These are phyloP conservation scores for Mormyrus hasselquistii DNA, from an alignment of 2,797 vertebrate species.

Conservation along the genomic window DNA sequence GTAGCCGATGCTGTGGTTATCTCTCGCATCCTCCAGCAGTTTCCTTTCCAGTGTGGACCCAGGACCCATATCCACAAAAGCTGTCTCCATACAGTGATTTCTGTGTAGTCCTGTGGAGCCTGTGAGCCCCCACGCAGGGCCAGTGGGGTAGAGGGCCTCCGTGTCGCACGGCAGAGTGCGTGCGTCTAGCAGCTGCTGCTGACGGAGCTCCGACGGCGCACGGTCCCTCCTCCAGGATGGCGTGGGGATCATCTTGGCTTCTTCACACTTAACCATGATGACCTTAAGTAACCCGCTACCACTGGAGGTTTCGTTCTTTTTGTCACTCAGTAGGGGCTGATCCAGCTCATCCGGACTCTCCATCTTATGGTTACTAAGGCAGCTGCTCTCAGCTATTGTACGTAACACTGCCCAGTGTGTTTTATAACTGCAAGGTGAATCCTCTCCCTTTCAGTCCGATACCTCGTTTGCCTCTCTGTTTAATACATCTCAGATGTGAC, in stretches of 20 bases:
- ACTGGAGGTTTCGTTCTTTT: slow-evolving; percentile 22
- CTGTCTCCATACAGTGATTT: slow-evolving; percentile 74
- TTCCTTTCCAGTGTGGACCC: slow-evolving; percentile 62
- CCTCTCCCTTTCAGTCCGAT: slow-evolving; percentile 6
- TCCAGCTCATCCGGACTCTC: slow-evolving; percentile 72
- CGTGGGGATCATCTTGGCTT: slow-evolving; percentile 56
- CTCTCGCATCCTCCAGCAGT: slow-evolving; percentile 62
- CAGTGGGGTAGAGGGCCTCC: slow-evolving; percentile 56
- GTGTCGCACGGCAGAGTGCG: slow-evolving; percentile 61
- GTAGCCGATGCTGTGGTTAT: slow-evolving; percentile 67
- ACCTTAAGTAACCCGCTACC: slow-evolving; percentile 46
- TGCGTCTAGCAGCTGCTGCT: slow-evolving; percentile 69
- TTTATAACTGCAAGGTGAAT: not conserved
- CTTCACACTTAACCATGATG: slow-evolving; percentile 60
- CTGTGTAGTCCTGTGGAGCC: slow-evolving; percentile 57
- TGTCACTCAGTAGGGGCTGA: slow-evolving; percentile 68
- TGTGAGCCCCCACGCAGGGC: slow-evolving; percentile 56
- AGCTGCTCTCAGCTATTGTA: not conserved
- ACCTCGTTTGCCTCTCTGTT: not conserved
- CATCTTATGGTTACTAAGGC: slow-evolving; percentile 47
- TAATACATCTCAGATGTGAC: not conserved
- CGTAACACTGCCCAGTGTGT: not conserved
- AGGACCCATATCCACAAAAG: slow-evolving; percentile 67
- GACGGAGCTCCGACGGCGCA: slow-evolving; percentile 52
- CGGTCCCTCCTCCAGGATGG: slow-evolving; percentile 54